Evolutionary conservation across 2,888 invertebrate genomes (phyloP).

Genomic region (Hedychridium roseum): DNA sequence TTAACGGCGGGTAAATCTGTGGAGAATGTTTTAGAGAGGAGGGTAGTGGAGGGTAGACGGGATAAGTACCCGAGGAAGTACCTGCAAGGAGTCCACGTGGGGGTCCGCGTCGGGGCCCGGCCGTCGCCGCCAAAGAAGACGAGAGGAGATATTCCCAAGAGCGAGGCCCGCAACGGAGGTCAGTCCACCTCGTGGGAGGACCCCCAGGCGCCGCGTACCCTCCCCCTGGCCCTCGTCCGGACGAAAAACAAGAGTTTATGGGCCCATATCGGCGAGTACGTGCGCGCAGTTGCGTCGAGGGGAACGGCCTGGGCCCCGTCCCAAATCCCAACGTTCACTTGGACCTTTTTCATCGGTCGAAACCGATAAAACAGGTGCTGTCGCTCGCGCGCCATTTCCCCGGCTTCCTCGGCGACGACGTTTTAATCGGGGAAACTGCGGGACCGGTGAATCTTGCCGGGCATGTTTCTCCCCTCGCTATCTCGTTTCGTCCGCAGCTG

Average conservation of each 20-base stretch:
- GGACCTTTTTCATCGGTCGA: too few relatives aligned
- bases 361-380: too few relatives aligned
- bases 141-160: constrained; percentile 53
- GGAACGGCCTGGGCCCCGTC: constrained; percentile 26
- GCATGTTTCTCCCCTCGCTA: too few relatives aligned
- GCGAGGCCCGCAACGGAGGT: constrained; percentile 56
- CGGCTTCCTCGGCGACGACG: too few relatives aligned
- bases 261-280: constrained; percentile 39
- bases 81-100: neutral
- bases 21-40: too few relatives aligned
- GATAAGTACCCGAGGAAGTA: neutral
- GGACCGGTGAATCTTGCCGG: too few relatives aligned
- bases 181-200: constrained; percentile 62
- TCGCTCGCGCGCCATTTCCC: too few relatives aligned
- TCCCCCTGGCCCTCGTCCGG: constrained; percentile 43
- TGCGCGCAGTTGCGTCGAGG: constrained; percentile 28
- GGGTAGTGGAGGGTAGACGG: constrained; percentile 15
- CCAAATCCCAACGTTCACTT: too few relatives aligned
- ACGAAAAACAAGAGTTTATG: constrained; percentile 54
- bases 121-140: constrained; percentile 40
- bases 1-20: too few relatives aligned
- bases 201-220: constrained; percentile 60
- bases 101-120: constrained; percentile 1
- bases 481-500: too few relatives aligned
- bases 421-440: too few relatives aligned